Evolutionary conservation across 2,888 invertebrate species (phyloP), one percentile per base, ranked within the genome.

Genomic region (Ypsolopha scabrella): DNA sequence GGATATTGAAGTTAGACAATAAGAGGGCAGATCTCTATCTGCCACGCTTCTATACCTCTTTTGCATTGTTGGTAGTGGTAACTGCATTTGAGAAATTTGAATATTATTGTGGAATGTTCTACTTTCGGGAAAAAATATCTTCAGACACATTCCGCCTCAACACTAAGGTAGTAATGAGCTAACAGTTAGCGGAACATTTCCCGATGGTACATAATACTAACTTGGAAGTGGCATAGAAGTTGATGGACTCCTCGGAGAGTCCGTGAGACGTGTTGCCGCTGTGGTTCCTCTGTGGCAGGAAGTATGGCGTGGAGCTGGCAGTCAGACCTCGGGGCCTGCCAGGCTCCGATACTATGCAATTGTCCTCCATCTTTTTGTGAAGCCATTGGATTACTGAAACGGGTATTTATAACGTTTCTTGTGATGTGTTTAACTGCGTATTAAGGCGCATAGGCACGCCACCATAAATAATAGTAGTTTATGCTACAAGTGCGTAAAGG

Each of bases 331-430:
- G 67, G 36, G 56, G 57, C 54, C 61, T 74, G 24, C 24, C 24
- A 24, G 24, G 2, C 24, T 24, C 54, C 1, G 68, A 65, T 13
- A 60, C 64, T 35, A 47, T 4, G 49, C 62, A 58, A 43, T 55
- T 60, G 6, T 72, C 72, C 54, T 87, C 87, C 58, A 87, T 56
- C 58, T 87, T 87, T 61, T 82, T 86, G 58, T 87, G 87, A 13
- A 87, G 68, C 87, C 87, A 87, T 63, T 87, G 87, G 45, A 87
- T 87, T 11, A 87, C 87, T 87, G 58, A 11, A 69, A 67, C 49
- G 53, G 2, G 1, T n/a, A 7, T 43, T 43, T 8, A n/a, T n/a
- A 11, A 14, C 3, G 11, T 43, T 11, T 43, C 43, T 43, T 44
- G 24, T 24, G 2, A 24, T 24, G 24, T 24, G 24, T 24, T 24